These are phyloP conservation scores for Montipora sp. DNA, from an alignment of 64 coral and sea anemone species.

Conservation along the genomic window DNA sequence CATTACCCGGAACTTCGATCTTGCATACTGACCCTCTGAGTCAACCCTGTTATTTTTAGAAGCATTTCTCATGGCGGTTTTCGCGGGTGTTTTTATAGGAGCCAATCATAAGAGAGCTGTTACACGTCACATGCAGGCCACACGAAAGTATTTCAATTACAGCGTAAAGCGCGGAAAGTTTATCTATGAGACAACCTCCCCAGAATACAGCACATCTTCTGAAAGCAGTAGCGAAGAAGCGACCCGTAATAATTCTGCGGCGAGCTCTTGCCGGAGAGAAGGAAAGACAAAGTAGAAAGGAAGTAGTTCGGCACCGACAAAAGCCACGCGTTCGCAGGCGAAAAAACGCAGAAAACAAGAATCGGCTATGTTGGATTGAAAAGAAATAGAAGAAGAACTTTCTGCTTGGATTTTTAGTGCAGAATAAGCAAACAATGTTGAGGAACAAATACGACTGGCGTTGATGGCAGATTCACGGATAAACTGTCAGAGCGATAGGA, in stretches of 20 bases:
- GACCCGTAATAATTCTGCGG: background rate
- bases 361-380: background rate
- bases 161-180: background rate
- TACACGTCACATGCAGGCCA: background rate
- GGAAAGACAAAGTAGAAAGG: background rate
- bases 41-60: no score
- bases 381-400: background rate
- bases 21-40: no score
- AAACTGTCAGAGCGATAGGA: background rate
- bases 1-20: no score
- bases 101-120: constrained; percentile 10
- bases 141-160: background rate
- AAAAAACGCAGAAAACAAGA: background rate
- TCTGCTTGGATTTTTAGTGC: background rate
- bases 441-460: background rate
- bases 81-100: no score
- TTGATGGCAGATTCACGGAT: background rate
- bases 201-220: no score
- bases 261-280: background rate
- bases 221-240: background rate
- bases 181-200: background rate
- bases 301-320: background rate
- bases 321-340: background rate
- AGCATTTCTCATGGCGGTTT: no score
- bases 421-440: background rate